Conservation (phyloP, 2,113 vertebrate genomes). For the Galeopterus variegatus region DNA sequence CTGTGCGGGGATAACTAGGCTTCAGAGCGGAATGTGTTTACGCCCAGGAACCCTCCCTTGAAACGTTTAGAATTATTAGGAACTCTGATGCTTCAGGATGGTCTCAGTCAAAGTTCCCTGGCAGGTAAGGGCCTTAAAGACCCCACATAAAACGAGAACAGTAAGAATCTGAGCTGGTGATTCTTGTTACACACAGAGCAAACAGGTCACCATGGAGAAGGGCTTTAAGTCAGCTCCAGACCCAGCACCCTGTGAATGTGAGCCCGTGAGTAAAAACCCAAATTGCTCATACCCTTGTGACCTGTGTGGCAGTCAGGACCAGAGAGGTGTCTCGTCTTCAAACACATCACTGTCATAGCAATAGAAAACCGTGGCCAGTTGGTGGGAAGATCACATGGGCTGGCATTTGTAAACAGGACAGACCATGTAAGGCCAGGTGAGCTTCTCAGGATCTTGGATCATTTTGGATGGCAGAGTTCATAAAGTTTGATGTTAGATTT, state of each 20-base stretch:
- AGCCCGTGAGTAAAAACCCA: background rate
- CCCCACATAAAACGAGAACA: background rate
- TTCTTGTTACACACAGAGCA: background rate
- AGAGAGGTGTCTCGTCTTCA: background rate
- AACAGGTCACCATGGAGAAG: background rate
- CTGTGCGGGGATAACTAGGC: background rate
- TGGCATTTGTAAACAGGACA: background rate
- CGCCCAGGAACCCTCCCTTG: background rate
- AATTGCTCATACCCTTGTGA: background rate
- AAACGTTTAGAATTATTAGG: background rate
- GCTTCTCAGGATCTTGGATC: background rate
- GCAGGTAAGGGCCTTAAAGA: background rate
- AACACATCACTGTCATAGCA: background rate
- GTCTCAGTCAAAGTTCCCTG: background rate
- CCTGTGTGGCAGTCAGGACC: background rate
- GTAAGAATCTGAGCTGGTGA: background rate
- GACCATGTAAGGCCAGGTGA: background rate
- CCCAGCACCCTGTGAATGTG: background rate
- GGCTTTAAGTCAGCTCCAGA: background rate
- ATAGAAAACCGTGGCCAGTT: too few relatives aligned
- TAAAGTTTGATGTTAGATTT: background rate
- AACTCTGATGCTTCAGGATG: background rate
- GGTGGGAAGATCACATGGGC: background rate
- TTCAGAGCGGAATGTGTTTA: background rate
- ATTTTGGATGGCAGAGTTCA: background rate